Evolutionary conservation across 2,113 vertebrate species (phyloP).

Genomic region (Chloropsis cyanopogon): DNA sequence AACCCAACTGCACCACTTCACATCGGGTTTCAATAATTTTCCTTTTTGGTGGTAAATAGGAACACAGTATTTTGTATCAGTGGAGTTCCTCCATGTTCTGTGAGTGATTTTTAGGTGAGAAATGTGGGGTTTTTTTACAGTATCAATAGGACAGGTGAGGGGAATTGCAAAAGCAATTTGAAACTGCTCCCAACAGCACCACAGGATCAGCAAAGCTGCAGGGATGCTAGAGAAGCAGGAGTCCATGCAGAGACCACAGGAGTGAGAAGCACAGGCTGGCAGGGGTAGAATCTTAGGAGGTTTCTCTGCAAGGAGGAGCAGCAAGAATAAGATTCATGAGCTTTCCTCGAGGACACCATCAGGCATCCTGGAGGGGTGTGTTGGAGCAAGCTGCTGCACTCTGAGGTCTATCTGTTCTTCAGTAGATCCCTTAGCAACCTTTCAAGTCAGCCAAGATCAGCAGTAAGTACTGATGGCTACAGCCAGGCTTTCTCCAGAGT

Average conservation of each 20-base stretch:
- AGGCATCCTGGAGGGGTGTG: not conserved
- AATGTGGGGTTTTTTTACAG: not conserved
- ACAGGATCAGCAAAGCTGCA: not conserved
- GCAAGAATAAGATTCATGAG: not conserved
- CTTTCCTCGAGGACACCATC: accelerated
- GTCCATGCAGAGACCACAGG: not conserved
- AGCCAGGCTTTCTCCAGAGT: not conserved
- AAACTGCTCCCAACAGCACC: not conserved
- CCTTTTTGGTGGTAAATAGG: not conserved
- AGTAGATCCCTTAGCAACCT: not conserved
- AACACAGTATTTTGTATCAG: not conserved
- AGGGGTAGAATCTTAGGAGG: not conserved
- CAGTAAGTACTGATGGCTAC: not conserved
- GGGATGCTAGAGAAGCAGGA: not conserved
- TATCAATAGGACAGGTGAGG: accelerated
- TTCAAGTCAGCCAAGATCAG: not conserved
- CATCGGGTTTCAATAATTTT: accelerated
- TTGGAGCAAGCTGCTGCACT: not conserved
- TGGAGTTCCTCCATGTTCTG: not conserved
- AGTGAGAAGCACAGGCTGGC: not conserved
- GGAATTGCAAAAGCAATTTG: not conserved
- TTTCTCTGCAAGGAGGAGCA: not conserved
- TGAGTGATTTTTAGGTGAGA: not conserved
- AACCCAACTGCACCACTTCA: not conserved
- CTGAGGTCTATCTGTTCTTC: not conserved